Conservation (phyloP, 2,113 vertebrate species). For the Alethe castanea region DNA sequence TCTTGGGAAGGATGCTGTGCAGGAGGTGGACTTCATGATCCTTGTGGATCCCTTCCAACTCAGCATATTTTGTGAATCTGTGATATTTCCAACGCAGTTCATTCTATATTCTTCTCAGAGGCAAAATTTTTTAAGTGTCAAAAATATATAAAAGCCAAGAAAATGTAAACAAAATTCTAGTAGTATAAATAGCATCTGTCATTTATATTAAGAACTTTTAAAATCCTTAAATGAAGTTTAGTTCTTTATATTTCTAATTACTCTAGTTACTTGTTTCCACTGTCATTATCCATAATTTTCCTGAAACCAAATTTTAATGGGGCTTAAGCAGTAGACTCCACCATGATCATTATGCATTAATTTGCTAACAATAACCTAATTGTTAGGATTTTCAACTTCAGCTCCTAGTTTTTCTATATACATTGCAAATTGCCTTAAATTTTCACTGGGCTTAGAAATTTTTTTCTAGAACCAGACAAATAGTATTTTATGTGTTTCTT, state of each 20-base stretch:
- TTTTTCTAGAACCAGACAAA: neutral
- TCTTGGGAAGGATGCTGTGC: neutral
- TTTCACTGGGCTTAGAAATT: rapidly evolving
- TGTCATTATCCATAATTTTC: neutral
- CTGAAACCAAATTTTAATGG: neutral
- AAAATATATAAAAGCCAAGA: neutral
- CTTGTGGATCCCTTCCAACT: neutral
- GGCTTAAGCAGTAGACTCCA: neutral
- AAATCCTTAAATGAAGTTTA: neutral
- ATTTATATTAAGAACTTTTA: neutral
- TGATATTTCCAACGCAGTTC: neutral
- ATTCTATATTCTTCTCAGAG: neutral
- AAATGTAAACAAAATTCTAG: neutral
- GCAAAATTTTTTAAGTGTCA: neutral
- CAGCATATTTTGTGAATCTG: neutral
- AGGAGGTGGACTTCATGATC: neutral
- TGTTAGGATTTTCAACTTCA: neutral
- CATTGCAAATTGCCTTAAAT: neutral
- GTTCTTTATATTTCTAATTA: neutral
- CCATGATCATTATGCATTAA: neutral
- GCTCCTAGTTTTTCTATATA: neutral
- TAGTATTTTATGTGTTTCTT: neutral
- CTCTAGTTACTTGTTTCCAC: neutral
- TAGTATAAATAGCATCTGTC: rapidly evolving
- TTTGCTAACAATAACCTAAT: neutral